These are phyloP conservation scores for Hemitrygon akajei DNA, from an alignment of 2,797 vertebrate genomes.

Conservation along the genomic window DNA sequence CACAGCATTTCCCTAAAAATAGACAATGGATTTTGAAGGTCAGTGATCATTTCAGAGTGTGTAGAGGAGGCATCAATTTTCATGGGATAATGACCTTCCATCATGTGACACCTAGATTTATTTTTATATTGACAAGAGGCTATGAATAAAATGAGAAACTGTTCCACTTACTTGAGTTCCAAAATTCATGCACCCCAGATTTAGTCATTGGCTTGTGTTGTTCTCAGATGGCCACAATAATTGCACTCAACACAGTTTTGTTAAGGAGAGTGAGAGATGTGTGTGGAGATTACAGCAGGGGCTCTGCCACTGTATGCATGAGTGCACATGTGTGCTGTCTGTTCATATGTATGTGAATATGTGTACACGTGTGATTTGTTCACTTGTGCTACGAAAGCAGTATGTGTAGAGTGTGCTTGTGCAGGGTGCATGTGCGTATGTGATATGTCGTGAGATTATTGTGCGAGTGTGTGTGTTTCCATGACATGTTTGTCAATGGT, in stretches of 20 bases:
- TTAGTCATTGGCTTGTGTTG: neutral
- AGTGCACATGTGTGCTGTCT: no score
- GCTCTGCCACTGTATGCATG: neutral
- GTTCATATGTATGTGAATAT: no score
- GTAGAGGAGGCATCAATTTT: neutral
- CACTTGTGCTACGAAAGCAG: no score
- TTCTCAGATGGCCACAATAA: neutral
- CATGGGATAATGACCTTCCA: neutral
- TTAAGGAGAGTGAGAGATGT: no score
- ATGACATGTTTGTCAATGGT: neutral
- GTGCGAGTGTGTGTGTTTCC: no score
- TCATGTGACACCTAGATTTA: neutral
- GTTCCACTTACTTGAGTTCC: neutral
- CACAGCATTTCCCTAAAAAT: neutral
- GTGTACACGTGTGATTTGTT: no score
- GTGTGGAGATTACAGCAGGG: neutral
- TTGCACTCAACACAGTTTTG: neutral
- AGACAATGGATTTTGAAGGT: neutral
- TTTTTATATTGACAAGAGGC: neutral
- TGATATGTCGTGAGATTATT: no score
- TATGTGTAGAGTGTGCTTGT: no score
- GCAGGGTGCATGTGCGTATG: no score
- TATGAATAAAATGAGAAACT: neutral
- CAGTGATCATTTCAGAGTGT: neutral
- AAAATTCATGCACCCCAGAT: neutral